Evolutionary conservation across 1,140 invertebrate genomes (phyloP).

Genomic region (Heliothis subflexa): DNA sequence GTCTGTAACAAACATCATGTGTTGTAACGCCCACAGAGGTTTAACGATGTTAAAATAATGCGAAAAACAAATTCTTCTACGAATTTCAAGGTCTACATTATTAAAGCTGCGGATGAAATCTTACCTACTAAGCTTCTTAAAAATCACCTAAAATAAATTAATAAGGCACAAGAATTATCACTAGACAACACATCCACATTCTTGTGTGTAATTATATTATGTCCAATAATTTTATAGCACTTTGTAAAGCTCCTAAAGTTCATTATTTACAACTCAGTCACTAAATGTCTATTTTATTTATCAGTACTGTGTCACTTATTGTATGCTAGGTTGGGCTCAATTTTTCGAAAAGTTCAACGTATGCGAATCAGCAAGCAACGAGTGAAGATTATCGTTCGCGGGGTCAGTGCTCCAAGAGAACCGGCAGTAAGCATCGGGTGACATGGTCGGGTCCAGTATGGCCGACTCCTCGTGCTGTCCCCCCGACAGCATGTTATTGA

Average conservation of each 20-base stretch:
- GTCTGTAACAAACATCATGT: conserved; percentile 70
- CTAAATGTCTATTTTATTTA: conserved; percentile 69
- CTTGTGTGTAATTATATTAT: conserved; percentile 71
- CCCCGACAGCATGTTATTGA: conserved; percentile 73
- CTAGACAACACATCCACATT: conserved; percentile 76
- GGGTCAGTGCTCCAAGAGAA: conserved; percentile 84
- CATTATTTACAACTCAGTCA: conserved; percentile 75
- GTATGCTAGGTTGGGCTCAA: conserved; percentile 62
- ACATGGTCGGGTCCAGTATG: conserved; percentile 76
- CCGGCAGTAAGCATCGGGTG: conserved; percentile 82
- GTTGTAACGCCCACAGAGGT: conserved; percentile 12
- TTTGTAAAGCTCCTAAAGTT: conserved; percentile 70
- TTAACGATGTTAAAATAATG: conserved; percentile 9
- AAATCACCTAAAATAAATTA: conserved; percentile 84
- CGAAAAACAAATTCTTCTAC: conserved; percentile 28
- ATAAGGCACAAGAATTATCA: conserved; percentile 85
- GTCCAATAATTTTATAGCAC: conserved; percentile 72
- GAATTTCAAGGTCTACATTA: conserved; percentile 22
- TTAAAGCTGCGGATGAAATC: conserved; percentile 49
- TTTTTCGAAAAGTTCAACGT: conserved; percentile 71
- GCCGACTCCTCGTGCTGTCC: conserved; percentile 75
- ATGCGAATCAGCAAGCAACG: conserved; percentile 72
- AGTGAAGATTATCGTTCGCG: conserved; percentile 79
- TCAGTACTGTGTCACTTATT: conserved; percentile 71
- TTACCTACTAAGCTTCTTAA: conserved; percentile 79